phyloP scores from a whole-genome alignment of 2,888 invertebrate genomes.

The Eupithecia subfuscata region DNA sequence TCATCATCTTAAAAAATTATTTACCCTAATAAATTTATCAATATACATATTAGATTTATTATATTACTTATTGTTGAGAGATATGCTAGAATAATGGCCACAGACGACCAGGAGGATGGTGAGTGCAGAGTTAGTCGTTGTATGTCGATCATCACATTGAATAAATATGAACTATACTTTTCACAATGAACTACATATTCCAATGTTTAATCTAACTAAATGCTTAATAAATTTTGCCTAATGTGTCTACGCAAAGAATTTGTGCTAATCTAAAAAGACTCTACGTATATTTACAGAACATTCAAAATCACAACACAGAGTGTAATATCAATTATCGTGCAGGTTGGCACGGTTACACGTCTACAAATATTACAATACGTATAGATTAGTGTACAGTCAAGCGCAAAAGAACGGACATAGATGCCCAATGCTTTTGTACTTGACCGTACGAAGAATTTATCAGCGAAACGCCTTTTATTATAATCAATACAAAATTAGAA shows the following conservation, averaged over 20 bases:
- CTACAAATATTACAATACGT: constrained; percentile 76
- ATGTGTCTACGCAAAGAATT: constrained; percentile 82
- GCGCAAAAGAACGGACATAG: constrained; percentile 21
- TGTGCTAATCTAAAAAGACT: constrained; percentile 83
- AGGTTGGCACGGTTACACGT: constrained; percentile 71
- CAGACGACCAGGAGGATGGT: constrained; percentile 53
- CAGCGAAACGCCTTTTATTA: constrained; percentile 55
- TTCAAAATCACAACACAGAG: constrained; percentile 85
- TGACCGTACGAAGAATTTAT: constrained; percentile 38
- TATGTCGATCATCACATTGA: constrained; percentile 80
- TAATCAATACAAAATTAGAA: constrained; percentile 82
- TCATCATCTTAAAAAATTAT: constrained; percentile 84
- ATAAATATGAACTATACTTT: constrained; percentile 79
- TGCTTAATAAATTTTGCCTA: constrained; percentile 78
- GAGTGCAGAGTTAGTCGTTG: constrained; percentile 78
- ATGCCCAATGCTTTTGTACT: constrained; percentile 37
- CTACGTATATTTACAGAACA: constrained; percentile 82
- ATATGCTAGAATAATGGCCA: constrained; percentile 74
- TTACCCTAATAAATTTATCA: constrained; percentile 84
- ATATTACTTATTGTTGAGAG: constrained; percentile 84
- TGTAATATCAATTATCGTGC: constrained; percentile 84
- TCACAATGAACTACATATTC: constrained; percentile 68
- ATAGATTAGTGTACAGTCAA: constrained; percentile 59
- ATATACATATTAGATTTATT: constrained; percentile 80
- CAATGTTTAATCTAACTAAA: constrained; percentile 79